These are phyloP conservation scores for Bimastos eiseni DNA, from an alignment of 2,888 invertebrate species.

Conservation along the genomic window DNA sequence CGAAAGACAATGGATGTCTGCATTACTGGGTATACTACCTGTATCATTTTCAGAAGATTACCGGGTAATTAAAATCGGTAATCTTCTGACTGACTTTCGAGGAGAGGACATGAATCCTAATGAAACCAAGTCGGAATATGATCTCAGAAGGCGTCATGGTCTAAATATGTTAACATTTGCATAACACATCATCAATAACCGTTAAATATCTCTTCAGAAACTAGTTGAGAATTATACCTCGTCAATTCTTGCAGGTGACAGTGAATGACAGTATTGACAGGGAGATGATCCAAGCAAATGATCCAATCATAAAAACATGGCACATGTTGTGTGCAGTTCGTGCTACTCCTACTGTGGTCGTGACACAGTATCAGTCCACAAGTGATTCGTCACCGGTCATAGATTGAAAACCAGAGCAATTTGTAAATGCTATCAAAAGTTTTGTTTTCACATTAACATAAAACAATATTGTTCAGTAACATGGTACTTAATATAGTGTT, in stretches of 20 bases:
- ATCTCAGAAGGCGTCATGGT: background rate
- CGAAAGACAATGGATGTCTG: too few species aligned
- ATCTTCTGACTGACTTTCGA: background rate
- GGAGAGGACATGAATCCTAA: background rate
- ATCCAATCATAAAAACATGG: background rate
- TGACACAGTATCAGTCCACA: too few species aligned
- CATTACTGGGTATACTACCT: background rate
- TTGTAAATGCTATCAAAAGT: too few species aligned
- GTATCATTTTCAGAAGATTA: background rate
- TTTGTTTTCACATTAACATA: too few species aligned
- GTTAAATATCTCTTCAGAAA: background rate
- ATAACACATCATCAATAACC: background rate
- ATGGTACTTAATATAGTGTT: too few species aligned
- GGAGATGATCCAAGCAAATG: background rate
- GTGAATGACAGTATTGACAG: background rate
- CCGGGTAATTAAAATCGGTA: background rate
- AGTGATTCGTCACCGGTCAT: too few species aligned
- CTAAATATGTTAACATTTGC: background rate
- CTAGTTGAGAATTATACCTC: background rate
- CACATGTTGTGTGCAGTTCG: background rate
- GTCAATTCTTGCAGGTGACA: background rate
- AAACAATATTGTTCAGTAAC: too few species aligned
- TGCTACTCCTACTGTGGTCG: too few species aligned
- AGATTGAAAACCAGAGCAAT: too few species aligned
- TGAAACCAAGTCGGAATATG: background rate